Conservation (phyloP, 2,888 invertebrate genomes). For the Acronicta aceris region DNA sequence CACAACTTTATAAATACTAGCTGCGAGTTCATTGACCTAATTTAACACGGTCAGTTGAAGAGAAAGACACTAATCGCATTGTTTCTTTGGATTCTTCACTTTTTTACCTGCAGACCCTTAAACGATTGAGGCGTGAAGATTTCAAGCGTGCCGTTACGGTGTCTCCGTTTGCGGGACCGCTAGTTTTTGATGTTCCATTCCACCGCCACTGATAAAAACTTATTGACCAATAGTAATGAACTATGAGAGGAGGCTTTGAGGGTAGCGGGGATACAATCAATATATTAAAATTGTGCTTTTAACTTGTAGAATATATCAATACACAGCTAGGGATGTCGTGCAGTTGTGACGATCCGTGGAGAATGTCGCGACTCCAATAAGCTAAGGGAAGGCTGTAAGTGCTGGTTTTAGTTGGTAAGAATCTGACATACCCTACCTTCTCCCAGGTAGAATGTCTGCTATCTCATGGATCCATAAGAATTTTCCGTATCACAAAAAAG, state of each 20-base stretch:
- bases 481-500: too few relatives aligned
- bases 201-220: constrained; percentile 63
- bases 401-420: too few relatives aligned
- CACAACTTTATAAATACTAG: constrained; percentile 36
- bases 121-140: constrained; percentile 61
- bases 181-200: constrained; percentile 63
- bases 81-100: constrained; percentile 44
- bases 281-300: background rate
- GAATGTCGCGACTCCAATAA: too few relatives aligned
- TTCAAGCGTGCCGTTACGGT: constrained; percentile 71
- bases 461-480: too few relatives aligned
- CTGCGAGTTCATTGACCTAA: constrained; percentile 53
- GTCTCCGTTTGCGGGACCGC: constrained; percentile 63
- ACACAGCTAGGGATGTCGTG: too few relatives aligned
- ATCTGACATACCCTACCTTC: too few relatives aligned
- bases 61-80: constrained; percentile 53
- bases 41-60: constrained; percentile 50
- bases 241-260: constrained; percentile 52
- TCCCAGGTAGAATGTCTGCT: too few relatives aligned
- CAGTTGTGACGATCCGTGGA: too few relatives aligned
- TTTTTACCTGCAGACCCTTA: constrained; percentile 60
- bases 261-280: constrained; percentile 16
- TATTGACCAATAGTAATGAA: constrained; percentile 62
- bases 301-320: background rate
- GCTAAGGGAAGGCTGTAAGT: too few relatives aligned